A percentile compares a stretch with the other conserved stretches of the same genome.
Conservation (phyloP, 92 coral and sea anemone species). For the Pocillopora meandrina region DNA sequence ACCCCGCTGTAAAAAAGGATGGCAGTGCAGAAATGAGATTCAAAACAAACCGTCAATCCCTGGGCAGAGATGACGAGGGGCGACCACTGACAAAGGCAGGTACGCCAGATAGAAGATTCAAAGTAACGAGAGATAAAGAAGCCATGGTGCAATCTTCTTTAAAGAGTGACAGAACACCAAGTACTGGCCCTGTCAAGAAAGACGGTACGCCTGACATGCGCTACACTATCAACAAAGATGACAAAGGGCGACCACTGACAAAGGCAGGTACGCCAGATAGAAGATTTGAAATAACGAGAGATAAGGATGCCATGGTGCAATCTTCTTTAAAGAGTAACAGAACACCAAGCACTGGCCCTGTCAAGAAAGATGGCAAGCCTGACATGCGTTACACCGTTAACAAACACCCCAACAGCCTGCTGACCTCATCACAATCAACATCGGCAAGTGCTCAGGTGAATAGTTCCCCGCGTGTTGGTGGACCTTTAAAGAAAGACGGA, state of each 20-base stretch:
- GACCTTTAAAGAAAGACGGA: no score
- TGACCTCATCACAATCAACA: neutral
- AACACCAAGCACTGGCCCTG: conserved; percentile 22
- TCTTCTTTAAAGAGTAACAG: conserved; percentile 5
- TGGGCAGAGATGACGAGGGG: neutral
- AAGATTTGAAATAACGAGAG: conserved; percentile 51
- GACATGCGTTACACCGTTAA: conserved; percentile 53
- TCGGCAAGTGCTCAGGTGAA: no score
- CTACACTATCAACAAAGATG: conserved; percentile 12
- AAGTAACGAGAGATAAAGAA: conserved; percentile 46
- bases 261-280: conserved; percentile 61
- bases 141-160: neutral
- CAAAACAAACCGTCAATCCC: neutral
- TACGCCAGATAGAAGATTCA: conserved; percentile 57
- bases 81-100: conserved; percentile 48
- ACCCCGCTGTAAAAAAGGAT: neutral
- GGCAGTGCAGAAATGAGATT: neutral
- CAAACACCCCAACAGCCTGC: neutral
- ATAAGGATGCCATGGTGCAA: conserved; percentile 7
- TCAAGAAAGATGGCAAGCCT: conserved; percentile 46
- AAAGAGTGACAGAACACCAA: neutral
- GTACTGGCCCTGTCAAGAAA: conserved; percentile 34
- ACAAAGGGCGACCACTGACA: neutral
- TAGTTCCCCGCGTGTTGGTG: no score
- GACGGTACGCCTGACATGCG: conserved; percentile 61